Evolutionary conservation across 2,888 invertebrate species (phyloP).

Genomic region (Zelleria hepariella): DNA sequence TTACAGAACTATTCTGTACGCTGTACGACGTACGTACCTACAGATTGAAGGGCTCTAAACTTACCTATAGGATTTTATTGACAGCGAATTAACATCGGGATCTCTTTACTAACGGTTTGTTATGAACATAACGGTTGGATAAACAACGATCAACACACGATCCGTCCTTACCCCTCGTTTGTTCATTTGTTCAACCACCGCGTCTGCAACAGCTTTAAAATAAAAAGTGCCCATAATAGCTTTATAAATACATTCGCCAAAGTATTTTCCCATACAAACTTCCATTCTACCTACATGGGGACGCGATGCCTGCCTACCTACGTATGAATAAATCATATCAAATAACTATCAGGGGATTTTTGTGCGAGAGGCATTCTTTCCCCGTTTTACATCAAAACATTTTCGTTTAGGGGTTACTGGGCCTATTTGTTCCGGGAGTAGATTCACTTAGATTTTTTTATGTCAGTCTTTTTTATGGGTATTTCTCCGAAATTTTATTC

Average conservation of each 20-base stretch:
- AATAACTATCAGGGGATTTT: slow-evolving; percentile 78
- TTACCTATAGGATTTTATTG: no score
- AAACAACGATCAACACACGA: slow-evolving; percentile 31
- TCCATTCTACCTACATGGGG: slow-evolving; percentile 46
- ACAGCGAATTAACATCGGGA: no score
- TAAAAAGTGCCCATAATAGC: slow-evolving; percentile 53
- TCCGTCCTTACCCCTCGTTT: neutral
- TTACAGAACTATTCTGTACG: no score
- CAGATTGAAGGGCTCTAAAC: no score
- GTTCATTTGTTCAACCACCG: slow-evolving; percentile 56
- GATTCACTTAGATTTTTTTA: slow-evolving; percentile 32
- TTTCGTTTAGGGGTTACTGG: slow-evolving; percentile 34
- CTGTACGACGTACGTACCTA: no score
- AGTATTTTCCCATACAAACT: slow-evolving; percentile 69
- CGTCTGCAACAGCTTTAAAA: slow-evolving; percentile 55
- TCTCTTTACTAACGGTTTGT: no score
- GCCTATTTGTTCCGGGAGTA: neutral
- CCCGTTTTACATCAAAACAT: slow-evolving; percentile 48
- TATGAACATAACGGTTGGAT: slow-evolving; percentile 14
- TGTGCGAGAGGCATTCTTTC: slow-evolving; percentile 39
- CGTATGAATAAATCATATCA: slow-evolving; percentile 81
- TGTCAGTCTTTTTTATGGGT: slow-evolving; percentile 14
- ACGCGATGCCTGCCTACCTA: slow-evolving; percentile 31
- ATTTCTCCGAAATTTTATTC: no score
- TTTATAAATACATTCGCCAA: slow-evolving; percentile 67